Evolutionary conservation across 1,140 invertebrate species (phyloP).

Genomic region (Trachymyrmex septentrionalis): DNA sequence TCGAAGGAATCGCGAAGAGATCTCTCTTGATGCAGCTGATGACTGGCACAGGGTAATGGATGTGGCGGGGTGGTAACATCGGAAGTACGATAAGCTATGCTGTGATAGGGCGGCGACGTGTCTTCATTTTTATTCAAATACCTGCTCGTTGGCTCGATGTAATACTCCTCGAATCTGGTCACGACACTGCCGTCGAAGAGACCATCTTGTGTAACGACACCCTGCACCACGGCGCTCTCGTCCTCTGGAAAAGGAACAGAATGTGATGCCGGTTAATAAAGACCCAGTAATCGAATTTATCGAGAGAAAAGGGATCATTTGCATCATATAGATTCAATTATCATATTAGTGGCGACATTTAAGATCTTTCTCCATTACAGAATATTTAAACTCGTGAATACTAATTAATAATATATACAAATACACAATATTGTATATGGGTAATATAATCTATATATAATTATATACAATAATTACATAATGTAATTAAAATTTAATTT

Average conservation of each 20-base stretch:
- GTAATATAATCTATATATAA: neutral
- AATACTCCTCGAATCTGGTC: constrained; percentile 92
- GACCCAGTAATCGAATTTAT: constrained; percentile 29
- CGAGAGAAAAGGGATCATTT: neutral
- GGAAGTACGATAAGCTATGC: constrained; percentile 93
- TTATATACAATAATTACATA: neutral
- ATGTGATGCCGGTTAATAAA: constrained; percentile 1
- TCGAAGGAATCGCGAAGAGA: constrained; percentile 70
- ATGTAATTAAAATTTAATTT: neutral
- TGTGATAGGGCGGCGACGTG: constrained; percentile 89
- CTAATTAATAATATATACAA: constrained; percentile 6
- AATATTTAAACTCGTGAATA: neutral
- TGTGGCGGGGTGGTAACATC: constrained; percentile 91
- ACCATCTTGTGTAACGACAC: constrained; percentile 94
- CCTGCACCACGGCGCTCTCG: constrained; percentile 93
- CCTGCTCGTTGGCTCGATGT: constrained; percentile 94
- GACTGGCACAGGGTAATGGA: constrained; percentile 86
- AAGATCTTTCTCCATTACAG: neutral
- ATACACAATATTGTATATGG: neutral
- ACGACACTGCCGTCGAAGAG: constrained; percentile 95
- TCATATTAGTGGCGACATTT: neutral
- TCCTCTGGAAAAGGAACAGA: constrained; percentile 90
- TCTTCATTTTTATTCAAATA: constrained; percentile 87
- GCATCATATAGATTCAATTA: neutral
- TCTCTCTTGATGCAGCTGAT: constrained; percentile 83